Conservation (phyloP, 2,797 vertebrate species). For the Malurus splendens region DNA sequence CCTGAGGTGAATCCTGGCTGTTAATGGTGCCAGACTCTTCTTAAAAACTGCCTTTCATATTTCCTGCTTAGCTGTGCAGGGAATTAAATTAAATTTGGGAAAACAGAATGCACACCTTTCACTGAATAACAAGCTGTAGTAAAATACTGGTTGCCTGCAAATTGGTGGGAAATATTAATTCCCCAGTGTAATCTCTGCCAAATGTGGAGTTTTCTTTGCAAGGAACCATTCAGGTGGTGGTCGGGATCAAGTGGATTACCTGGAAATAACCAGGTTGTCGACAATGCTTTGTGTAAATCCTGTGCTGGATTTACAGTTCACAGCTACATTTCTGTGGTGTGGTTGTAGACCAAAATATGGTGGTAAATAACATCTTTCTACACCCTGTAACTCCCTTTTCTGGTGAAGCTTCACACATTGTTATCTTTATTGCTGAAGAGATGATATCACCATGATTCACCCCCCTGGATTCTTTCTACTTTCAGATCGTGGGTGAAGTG, state of each 20-base stretch:
- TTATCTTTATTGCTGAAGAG: background rate
- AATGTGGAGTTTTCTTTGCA: background rate
- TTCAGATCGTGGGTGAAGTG: background rate
- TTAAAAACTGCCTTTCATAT: background rate
- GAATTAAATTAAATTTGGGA: background rate
- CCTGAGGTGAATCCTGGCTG: background rate
- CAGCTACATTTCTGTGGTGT: background rate
- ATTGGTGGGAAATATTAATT: background rate
- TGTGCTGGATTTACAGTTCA: background rate
- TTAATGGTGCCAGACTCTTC: background rate
- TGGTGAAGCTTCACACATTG: background rate
- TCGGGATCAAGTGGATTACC: background rate
- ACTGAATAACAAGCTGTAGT: background rate
- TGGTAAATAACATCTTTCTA: background rate
- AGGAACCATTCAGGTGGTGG: background rate
- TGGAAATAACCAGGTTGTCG: background rate
- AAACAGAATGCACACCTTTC: background rate
- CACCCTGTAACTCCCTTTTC: background rate
- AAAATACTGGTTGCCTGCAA: background rate
- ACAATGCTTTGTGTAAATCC: background rate
- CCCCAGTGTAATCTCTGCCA: background rate
- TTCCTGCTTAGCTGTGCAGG: background rate
- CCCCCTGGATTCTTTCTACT: background rate
- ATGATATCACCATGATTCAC: background rate
- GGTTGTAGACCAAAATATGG: background rate